Conservation (phyloP, 2,888 invertebrate genomes). For the Mimachlamys varia region DNA sequence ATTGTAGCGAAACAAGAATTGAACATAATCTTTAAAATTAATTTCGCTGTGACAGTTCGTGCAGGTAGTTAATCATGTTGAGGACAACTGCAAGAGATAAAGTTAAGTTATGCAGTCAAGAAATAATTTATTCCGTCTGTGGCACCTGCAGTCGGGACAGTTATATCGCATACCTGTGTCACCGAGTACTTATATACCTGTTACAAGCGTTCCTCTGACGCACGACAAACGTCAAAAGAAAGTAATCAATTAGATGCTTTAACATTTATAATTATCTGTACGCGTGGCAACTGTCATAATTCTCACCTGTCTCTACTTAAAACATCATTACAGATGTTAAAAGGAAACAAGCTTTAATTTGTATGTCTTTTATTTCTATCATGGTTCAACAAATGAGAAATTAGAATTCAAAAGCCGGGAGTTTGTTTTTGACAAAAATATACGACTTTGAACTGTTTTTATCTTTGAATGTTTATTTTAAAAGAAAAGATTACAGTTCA, state of each 20-base stretch:
- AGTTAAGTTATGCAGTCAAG: not conserved
- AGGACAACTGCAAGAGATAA: conserved; percentile 15
- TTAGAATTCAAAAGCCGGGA: not conserved
- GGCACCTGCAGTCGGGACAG: not conserved
- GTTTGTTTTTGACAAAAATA: not conserved
- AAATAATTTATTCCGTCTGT: not conserved
- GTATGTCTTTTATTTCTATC: not conserved
- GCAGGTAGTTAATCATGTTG: not conserved
- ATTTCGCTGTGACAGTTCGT: conserved; percentile 8
- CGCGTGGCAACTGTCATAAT: conserved; percentile 31
- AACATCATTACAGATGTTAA: not conserved
- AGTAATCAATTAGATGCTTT: conserved; percentile 21
- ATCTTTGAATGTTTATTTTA: not conserved
- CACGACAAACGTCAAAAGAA: not conserved
- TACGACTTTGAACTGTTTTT: not conserved
- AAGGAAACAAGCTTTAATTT: not conserved
- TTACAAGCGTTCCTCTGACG: conserved; percentile 8
- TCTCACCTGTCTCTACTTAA: conserved; percentile 19
- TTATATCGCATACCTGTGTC: conserved; percentile 1
- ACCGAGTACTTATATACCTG: conserved; percentile 9
- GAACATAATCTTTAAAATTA: conserved; percentile 31
- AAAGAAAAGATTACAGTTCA: not conserved
- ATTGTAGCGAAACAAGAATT: conserved; percentile 14
- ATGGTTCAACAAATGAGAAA: not conserved
- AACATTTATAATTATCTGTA: conserved; percentile 12